Base-by-base conservation (phyloP, 2,797 vertebrate genomes). In the Urocyon cinereoargenteus region DNA sequence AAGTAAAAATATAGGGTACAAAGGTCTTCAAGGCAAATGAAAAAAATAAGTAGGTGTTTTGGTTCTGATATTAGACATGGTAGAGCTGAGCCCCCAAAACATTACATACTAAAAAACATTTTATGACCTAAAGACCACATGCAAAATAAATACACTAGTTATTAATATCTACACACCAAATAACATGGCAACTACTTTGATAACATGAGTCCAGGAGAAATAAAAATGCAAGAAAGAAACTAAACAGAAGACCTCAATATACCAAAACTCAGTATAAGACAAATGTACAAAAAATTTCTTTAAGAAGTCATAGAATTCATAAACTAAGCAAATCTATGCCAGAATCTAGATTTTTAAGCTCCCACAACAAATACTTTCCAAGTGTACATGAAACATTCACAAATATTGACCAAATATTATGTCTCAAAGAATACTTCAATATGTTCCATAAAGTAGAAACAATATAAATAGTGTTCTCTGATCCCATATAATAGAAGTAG, bases 141-240 rank as follows among this genome's bases (percentile, higher is more conserved):
- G 86, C 28, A 81, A 31, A 73, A 66, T 62, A 45, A 90, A 85
- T n/a, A 55, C 8, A 49, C 45, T 59, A 75, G 15, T 73, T 82
- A 75, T 82, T 28, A 66, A 14, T 72, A 93, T 85, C 55, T 93
- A 55, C 16, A 24, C 73, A 68, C 40, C 21, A 68, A 73, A 64
- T 45, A 85, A 72, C 34, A 78, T 11, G 79, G 9, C 3, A 70
- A 89, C 12, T 72, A 72, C 28, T 84, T 34, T 51, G 15, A 62
- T 59, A 45, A 86, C 59, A 85, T 28, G 85, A 92, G 89, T 93
- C 64, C 62, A 72, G 3, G 53, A 96, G 53, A 85, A 79, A 61
- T 70, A 75, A 51, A 90, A 49, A 68, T 83, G 18, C 24, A 79
- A 77, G 61, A 78, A 89, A 79, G 40, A 93, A 93, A 82, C 6